Base-by-base conservation (phyloP, 2,888 invertebrate genomes). In the Brachycybe producta region DNA sequence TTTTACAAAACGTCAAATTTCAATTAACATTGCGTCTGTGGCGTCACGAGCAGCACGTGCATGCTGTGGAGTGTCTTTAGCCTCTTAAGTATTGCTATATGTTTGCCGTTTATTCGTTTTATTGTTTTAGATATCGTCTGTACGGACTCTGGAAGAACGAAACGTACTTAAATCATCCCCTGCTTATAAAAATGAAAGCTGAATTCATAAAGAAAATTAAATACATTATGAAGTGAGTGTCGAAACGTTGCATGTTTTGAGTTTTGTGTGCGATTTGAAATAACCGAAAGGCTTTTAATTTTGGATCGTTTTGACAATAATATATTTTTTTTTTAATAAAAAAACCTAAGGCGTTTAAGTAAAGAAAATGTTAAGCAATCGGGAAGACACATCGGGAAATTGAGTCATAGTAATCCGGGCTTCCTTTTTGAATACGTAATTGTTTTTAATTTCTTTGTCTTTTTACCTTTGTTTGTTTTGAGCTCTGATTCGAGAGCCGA, bases 321-420 rank as follows among this genome's bases (percentile, higher is more conserved):
- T 15, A 27, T 28, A 11, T 38, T 21, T n/a, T 45, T 49, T 11
- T 40, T 41, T 45, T 34, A 19, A 30, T 52, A 35, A 19, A 49
- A 42, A 13, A 26, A 52, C 54, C 60, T 34, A 55, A 72, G 70
- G 57, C 67, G 75, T n/a, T 60, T 75, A 32, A 92, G 92, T 60
- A 99, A 98, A 65, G 98, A 99, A 67, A 98, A 94, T 62, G 90
- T 95, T 5, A 98, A 97, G 67, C 90, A 87, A 1, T 85, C 92
- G 54, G 98, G 98, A 0, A 75, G 98, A 52, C 80, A 86, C 42
- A 84, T 99, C 56, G 98, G 97, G 13, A 99, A 99, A 72, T 73
- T 97, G 28, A 90, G 92, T 24, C 97, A 98, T 66, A 88, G 87
- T 44, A 87, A 92, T 38, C 97, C 99, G 0, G 86, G 87, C 7